Conservation (phyloP, 2,113 vertebrate genomes). For the Hassar affinis region DNA sequence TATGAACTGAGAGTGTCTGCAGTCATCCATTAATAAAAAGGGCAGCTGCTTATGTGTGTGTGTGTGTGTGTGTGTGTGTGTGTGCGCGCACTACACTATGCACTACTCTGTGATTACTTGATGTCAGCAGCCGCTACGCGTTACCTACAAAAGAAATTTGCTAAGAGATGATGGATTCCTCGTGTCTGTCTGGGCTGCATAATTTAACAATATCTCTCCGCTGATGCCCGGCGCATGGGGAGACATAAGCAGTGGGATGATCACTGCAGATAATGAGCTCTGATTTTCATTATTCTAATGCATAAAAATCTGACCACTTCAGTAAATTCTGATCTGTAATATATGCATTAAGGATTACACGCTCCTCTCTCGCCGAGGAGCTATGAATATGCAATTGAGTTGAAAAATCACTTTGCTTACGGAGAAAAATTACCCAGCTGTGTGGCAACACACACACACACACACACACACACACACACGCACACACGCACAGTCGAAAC, state of each 20-base stretch:
- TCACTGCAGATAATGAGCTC: slow-evolving; percentile 47
- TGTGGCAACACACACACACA: slow-evolving; percentile 7
- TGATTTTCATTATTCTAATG: slow-evolving; percentile 54
- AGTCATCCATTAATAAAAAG: slow-evolving; percentile 33
- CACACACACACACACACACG: slow-evolving; percentile 13
- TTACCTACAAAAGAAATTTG: slow-evolving; percentile 24
- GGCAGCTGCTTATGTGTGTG: neutral
- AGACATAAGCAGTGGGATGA: slow-evolving; percentile 40
- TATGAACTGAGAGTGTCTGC: neutral
- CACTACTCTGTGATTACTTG: neutral
- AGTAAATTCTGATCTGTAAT: slow-evolving; percentile 42
- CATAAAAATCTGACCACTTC: slow-evolving; percentile 50
- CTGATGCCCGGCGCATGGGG: slow-evolving; percentile 22
- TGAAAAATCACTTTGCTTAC: slow-evolving; percentile 50
- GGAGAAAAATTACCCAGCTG: slow-evolving; percentile 41
- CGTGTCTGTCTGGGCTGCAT: slow-evolving; percentile 29
- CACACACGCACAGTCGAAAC: slow-evolving; percentile 7
- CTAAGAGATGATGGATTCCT: slow-evolving; percentile 17
- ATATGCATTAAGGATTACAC: slow-evolving; percentile 48
- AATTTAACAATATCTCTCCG: slow-evolving; percentile 46
- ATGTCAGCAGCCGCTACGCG: slow-evolving; percentile 21
- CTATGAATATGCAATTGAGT: slow-evolving; percentile 55
- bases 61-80: slow-evolving; percentile 11
- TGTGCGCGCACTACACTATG: neutral
- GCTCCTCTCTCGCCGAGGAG: slow-evolving; percentile 6